phyloP scores from a whole-genome alignment of 2,888 invertebrate genomes.

The Macaria notata region DNA sequence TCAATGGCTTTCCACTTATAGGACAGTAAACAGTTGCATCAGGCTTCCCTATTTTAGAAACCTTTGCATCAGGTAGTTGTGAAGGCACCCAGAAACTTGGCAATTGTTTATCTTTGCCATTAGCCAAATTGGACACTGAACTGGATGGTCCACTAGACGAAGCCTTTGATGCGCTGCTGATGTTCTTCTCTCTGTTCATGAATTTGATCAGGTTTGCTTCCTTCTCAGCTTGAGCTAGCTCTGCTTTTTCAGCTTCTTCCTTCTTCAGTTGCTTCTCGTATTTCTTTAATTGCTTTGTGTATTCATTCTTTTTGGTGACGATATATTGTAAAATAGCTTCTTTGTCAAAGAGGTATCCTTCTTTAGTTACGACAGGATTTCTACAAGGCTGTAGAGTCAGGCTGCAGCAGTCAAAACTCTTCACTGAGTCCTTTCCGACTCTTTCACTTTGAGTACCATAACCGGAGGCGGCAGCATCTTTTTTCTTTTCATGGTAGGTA shows the following conservation, averaged over 20 bases:
- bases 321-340: conserved; percentile 98
- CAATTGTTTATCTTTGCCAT: conserved; percentile 89
- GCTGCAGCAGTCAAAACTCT: conserved; percentile 98
- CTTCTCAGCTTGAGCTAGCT: conserved; percentile 88
- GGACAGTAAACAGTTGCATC: conserved; percentile 70
- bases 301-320: conserved; percentile 96
- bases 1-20: conserved; percentile 87
- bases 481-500: conserved; percentile 98
- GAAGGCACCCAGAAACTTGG: conserved; percentile 99
- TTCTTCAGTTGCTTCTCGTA: conserved; percentile 93
- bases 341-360: conserved; percentile 98
- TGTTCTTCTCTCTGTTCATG: conserved; percentile 91
- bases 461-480: conserved; percentile 96
- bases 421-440: conserved; percentile 95
- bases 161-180: conserved; percentile 64
- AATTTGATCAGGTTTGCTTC: conserved; percentile 89
- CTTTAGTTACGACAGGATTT: conserved; percentile 91
- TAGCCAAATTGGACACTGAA: conserved; percentile 90
- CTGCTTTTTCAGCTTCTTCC: conserved; percentile 86
- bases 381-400: conserved; percentile 97
- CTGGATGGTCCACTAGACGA: conserved; percentile 42
- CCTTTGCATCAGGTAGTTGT: conserved; percentile 92
- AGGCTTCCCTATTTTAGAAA: conserved; percentile 77
- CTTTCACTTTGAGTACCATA: conserved; percentile 94
- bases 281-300: conserved; percentile 93